These are phyloP conservation scores for Dryas iulia DNA, from an alignment of 1,140 invertebrate species.

Conservation along the genomic window DNA sequence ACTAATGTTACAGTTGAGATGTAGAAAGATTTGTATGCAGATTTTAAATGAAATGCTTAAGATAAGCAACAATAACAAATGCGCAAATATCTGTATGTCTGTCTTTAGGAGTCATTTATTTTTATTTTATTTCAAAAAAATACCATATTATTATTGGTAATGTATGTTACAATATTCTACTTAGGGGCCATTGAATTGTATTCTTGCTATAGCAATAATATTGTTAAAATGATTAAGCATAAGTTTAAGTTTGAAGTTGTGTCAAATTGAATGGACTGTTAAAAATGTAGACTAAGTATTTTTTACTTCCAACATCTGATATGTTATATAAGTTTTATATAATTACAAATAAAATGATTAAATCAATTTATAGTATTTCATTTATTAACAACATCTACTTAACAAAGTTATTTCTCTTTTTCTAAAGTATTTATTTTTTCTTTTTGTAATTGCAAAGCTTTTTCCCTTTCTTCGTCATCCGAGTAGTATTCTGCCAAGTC, in stretches of 20 bases:
- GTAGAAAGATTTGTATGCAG: too few relatives aligned
- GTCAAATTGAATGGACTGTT: neutral
- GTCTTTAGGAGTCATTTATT: too few relatives aligned
- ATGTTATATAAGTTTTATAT: neutral
- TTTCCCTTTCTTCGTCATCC: constrained; percentile 74
- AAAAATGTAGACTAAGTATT: neutral
- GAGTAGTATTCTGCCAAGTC: constrained; percentile 74
- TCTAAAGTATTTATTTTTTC: constrained; percentile 54
- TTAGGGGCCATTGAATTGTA: neutral
- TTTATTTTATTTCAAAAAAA: too few relatives aligned
- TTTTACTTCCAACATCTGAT: neutral
- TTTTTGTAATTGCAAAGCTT: constrained; percentile 56
- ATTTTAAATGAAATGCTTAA: too few relatives aligned
- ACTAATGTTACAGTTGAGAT: too few relatives aligned
- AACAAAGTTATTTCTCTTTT: constrained; percentile 58
- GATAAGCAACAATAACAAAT: too few relatives aligned
- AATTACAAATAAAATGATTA: constrained; percentile 19
- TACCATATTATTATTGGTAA: too few relatives aligned
- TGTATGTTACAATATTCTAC: too few relatives aligned
- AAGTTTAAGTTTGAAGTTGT: neutral
- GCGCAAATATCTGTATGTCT: too few relatives aligned
- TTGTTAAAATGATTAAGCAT: neutral
- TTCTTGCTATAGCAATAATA: neutral
- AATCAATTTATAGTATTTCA: constrained; percentile 40
- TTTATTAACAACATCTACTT: constrained; percentile 49